A percentile compares a stretch with the other conserved stretches of the same genome.
Evolutionary conservation across 1,140 invertebrate genomes (phyloP).

Genomic region (Trinorchestia longiramus): DNA sequence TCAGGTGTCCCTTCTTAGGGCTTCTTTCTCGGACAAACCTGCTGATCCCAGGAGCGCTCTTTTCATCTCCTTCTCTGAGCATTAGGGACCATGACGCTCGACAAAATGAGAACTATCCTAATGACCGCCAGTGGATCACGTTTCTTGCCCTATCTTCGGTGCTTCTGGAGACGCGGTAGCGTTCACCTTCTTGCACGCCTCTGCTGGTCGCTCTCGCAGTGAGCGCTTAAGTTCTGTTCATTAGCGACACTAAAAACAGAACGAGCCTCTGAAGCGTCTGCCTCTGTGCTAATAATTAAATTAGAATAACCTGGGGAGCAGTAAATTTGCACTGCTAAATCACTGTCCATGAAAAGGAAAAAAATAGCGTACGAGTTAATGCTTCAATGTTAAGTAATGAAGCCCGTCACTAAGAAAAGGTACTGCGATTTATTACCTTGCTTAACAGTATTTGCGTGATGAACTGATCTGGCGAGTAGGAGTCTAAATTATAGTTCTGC

Average conservation of each 20-base stretch:
- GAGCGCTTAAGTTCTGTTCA: neutral
- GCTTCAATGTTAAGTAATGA: neutral
- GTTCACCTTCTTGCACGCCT: neutral
- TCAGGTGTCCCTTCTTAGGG: conserved; percentile 52
- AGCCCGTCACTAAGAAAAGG: neutral
- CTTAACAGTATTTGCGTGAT: neutral
- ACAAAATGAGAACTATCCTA: conserved; percentile 54
- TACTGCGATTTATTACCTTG: neutral
- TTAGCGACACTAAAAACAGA: neutral
- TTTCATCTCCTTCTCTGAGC: conserved; percentile 53
- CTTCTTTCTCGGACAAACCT: conserved; percentile 53
- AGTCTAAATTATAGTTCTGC: neutral
- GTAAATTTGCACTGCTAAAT: neutral
- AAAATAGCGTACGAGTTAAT: neutral
- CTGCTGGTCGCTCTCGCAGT: neutral
- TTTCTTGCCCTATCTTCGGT: conserved; percentile 50
- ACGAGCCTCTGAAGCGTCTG: neutral
- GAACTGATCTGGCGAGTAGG: neutral
- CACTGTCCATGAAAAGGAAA: neutral
- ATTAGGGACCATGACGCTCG: conserved; percentile 53
- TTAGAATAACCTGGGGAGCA: neutral
- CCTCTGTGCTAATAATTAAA: neutral
- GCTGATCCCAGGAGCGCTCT: conserved; percentile 45
- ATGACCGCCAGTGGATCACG: conserved; percentile 44
- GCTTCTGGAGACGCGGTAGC: conserved; percentile 42